Conservation (phyloP, 2,888 invertebrate species). For the Ganaspis brasiliensis region DNA sequence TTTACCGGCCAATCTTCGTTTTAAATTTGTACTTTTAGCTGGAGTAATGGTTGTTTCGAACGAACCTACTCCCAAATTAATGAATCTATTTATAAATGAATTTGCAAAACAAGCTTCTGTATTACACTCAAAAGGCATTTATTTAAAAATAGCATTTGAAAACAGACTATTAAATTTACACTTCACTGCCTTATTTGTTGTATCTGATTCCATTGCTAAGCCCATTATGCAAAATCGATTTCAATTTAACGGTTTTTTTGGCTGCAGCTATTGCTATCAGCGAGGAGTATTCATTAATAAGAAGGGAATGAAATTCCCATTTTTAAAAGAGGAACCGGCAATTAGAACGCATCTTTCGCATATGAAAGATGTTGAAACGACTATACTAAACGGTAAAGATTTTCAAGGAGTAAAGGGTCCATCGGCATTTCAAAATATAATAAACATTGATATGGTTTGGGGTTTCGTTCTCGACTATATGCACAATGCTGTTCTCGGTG, state of each 20-base stretch:
- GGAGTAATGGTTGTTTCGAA: conserved; percentile 50
- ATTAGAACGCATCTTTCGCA: conserved; percentile 38
- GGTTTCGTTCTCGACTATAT: conserved; percentile 46
- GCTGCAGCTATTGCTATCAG: conserved; percentile 47
- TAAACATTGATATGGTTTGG: conserved; percentile 47
- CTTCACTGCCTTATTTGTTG: conserved; percentile 4
- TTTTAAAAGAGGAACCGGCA: not conserved
- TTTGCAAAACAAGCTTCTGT: conserved; percentile 32
- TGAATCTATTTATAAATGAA: conserved; percentile 44
- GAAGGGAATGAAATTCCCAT: conserved; percentile 24
- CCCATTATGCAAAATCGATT: conserved; percentile 48
- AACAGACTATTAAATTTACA: not conserved
- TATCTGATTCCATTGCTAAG: conserved; percentile 43
- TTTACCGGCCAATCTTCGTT: conserved; percentile 10
- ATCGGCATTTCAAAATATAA: conserved; percentile 42
- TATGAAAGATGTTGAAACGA: conserved; percentile 27
- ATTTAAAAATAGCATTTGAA: not conserved
- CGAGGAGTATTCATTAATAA: not conserved
- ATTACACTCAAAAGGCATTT: conserved; percentile 20
- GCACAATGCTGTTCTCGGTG: conserved; percentile 44
- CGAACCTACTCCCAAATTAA: conserved; percentile 52
- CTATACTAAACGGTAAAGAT: not conserved
- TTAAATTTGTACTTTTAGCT: conserved; percentile 43
- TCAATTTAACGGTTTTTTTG: conserved; percentile 48
- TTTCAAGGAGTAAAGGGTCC: conserved; percentile 22